phyloP scores from a whole-genome alignment of 2,888 invertebrate genomes.

The Prenolepis imparis region DNA sequence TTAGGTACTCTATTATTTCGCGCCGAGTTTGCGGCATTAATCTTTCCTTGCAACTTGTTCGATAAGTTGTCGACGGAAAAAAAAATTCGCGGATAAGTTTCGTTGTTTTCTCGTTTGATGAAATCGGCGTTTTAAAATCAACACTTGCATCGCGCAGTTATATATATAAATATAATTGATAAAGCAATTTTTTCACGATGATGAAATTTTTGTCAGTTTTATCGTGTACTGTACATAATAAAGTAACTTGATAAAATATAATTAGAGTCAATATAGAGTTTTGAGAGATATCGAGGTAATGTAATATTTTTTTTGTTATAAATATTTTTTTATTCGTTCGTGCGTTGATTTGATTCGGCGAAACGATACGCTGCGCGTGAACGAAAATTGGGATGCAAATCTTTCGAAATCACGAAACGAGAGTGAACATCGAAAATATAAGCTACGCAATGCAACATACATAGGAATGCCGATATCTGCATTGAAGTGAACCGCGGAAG shows the following conservation, averaged over 20 bases:
- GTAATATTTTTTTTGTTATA: not conserved
- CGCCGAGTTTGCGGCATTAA: slow-evolving; percentile 35
- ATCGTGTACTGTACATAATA: not conserved
- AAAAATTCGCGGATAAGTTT: slow-evolving; percentile 12
- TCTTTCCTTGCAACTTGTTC: slow-evolving; percentile 49
- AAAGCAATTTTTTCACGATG: not conserved
- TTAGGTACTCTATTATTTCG: slow-evolving; percentile 30
- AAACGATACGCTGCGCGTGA: not conserved
- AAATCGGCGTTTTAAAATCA: slow-evolving; percentile 5
- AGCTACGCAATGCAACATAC: slow-evolving; percentile 5
- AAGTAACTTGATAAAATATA: not conserved
- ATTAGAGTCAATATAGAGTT: not conserved
- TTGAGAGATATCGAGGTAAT: not conserved
- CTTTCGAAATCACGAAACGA: slow-evolving; percentile 21
- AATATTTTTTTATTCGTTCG: not conserved
- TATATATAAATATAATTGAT: not conserved
- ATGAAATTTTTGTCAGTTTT: slow-evolving; percentile 2
- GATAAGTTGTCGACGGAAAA: slow-evolving; percentile 36
- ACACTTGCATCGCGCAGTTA: not conserved
- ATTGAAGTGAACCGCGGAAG: slow-evolving; percentile 9
- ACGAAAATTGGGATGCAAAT: not conserved
- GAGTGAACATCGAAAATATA: not conserved
- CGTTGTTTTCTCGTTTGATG: not conserved
- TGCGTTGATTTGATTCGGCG: not conserved
- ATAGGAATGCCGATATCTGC: not conserved